phyloP scores from a whole-genome alignment of 2,113 vertebrate genomes.

The Gulo gulo region DNA sequence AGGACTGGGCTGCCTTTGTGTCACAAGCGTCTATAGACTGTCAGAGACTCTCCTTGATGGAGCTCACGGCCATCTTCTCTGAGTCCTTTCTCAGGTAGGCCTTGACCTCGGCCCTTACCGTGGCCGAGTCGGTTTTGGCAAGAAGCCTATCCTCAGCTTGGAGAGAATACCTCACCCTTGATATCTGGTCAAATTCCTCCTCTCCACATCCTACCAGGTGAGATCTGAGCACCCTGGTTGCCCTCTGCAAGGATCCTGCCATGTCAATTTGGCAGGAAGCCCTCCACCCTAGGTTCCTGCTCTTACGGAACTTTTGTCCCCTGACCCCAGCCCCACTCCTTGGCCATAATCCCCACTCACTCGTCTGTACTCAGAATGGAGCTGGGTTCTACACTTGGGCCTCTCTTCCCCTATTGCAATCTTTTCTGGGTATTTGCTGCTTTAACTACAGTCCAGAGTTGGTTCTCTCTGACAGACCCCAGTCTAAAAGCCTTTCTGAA shows the following conservation, averaged over 20 bases:
- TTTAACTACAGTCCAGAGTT: background rate
- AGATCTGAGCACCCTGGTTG: too few species aligned
- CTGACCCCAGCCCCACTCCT: background rate
- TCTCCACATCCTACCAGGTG: background rate
- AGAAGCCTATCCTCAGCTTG: background rate
- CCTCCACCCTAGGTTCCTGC: background rate
- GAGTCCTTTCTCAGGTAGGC: background rate
- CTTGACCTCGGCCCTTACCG: background rate
- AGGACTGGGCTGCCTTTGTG: background rate
- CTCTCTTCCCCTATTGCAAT: background rate
- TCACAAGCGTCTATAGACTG: background rate
- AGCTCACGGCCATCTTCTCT: background rate
- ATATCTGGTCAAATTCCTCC: background rate
- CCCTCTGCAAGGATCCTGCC: background rate
- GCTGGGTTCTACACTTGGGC: too few species aligned
- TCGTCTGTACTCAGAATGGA: background rate
- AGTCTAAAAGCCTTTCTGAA: background rate
- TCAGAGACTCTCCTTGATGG: background rate
- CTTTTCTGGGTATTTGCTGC: background rate
- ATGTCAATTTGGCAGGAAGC: background rate
- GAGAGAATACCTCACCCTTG: background rate
- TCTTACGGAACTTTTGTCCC: background rate
- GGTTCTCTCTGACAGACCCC: background rate
- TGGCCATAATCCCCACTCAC: too few species aligned
- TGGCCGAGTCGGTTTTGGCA: background rate